These are phyloP conservation scores for Heliconius ethilla DNA, from an alignment of 2,888 invertebrate species.

Conservation along the genomic window DNA sequence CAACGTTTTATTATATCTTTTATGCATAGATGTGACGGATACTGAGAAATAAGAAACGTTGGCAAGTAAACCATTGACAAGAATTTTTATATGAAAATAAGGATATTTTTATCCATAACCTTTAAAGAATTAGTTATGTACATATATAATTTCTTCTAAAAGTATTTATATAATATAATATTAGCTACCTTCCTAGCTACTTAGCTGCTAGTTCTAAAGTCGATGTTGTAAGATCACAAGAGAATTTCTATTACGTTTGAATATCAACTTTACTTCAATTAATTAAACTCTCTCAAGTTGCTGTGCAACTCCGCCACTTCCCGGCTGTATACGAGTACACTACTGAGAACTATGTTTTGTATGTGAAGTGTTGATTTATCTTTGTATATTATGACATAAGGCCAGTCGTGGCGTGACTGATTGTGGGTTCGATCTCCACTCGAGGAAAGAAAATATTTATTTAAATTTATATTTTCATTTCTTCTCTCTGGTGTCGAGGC, in stretches of 20 bases:
- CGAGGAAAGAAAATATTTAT: no score
- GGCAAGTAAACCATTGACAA: background rate
- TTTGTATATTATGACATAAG: background rate
- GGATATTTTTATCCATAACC: background rate
- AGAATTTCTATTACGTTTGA: conserved; percentile 14
- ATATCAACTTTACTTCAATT: conserved; percentile 11
- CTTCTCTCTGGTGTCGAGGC: no score
- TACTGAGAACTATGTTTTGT: background rate
- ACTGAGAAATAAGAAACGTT: conserved; percentile 13
- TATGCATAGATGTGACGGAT: conserved; percentile 14
- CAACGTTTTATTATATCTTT: conserved; percentile 17
- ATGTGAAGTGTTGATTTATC: background rate
- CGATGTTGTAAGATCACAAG: conserved; percentile 1
- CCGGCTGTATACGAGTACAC: background rate
- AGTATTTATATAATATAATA: background rate
- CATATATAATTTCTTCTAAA: background rate
- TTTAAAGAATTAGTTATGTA: background rate
- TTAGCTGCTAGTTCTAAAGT: conserved; percentile 5
- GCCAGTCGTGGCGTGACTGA: no score
- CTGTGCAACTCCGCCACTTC: conserved; percentile 9
- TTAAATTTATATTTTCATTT: no score
- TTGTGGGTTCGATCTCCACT: background rate
- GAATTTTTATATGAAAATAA: background rate
- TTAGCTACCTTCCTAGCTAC: background rate
- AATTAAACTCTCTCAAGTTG: conserved; percentile 21